Evolutionary conservation across 2,113 vertebrate species (phyloP).

Genomic region (Tricholaema leucomelas): DNA sequence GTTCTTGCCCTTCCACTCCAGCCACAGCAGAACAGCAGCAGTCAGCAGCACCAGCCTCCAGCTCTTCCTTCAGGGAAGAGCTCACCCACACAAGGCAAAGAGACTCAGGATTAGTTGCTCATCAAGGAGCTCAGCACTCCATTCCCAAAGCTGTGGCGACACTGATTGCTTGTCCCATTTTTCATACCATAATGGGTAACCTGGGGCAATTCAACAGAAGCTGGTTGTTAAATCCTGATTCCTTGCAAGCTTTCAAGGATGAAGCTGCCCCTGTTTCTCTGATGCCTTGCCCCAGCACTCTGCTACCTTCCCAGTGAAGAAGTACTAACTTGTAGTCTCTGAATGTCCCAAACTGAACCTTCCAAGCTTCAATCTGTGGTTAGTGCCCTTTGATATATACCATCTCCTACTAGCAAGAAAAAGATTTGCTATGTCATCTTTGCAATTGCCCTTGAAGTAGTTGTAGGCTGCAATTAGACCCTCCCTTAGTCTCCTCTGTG

Average conservation of each 20-base stretch:
- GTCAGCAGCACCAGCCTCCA: background rate
- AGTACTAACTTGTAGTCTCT: background rate
- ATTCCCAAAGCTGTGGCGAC: background rate
- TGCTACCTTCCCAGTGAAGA: background rate
- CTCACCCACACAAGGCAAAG: fast-evolving
- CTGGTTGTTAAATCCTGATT: background rate
- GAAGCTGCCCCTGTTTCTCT: background rate
- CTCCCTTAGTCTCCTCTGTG: background rate
- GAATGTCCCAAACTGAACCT: background rate
- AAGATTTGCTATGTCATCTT: background rate
- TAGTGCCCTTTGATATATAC: background rate
- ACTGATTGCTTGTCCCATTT: background rate
- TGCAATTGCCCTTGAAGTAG: background rate
- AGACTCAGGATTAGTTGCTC: background rate
- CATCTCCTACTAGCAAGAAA: background rate
- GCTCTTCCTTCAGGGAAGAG: background rate
- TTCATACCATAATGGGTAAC: background rate
- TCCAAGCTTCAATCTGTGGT: background rate
- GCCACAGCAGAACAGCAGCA: background rate
- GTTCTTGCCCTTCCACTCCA: background rate
- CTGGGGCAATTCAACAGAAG: background rate
- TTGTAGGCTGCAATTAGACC: background rate
- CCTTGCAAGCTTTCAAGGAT: background rate
- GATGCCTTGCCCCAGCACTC: background rate
- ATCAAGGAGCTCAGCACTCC: background rate